phyloP scores from a whole-genome alignment of 92 coral and sea anemone genomes.

The Parazoanthus atlanticus region DNA sequence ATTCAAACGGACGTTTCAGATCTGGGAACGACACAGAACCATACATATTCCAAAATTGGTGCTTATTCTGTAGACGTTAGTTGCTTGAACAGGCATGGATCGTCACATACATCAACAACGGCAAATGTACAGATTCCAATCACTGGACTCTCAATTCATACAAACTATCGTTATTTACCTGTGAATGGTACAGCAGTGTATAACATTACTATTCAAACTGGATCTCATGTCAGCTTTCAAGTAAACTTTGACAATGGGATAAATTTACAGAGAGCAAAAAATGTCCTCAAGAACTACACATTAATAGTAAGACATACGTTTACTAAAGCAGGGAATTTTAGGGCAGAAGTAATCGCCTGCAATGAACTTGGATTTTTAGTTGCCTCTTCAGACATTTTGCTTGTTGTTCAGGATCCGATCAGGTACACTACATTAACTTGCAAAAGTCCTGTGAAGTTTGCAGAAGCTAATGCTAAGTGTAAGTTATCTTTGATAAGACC shows the following conservation, averaged over 20 bases:
- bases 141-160: conserved; percentile 35
- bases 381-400: neutral
- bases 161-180: neutral
- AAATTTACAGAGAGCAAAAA: neutral
- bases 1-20: conserved; percentile 54
- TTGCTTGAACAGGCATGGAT: conserved; percentile 42
- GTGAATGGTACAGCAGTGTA: conserved; percentile 31
- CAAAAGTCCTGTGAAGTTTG: conserved; percentile 48
- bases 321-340: conserved; percentile 39
- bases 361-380: conserved; percentile 42
- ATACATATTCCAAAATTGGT: conserved; percentile 45
- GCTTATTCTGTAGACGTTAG: conserved; percentile 32
- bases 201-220: conserved; percentile 34
- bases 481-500: neutral
- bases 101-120: neutral
- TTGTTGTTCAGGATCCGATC: conserved; percentile 56
- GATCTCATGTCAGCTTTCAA: conserved; percentile 45
- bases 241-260: conserved; percentile 42
- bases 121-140: conserved; percentile 53
- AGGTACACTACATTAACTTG: conserved; percentile 33
- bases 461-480: conserved; percentile 31
- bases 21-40: conserved; percentile 25
- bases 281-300: neutral
- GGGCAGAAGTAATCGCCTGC: conserved; percentile 27
- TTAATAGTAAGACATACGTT: conserved; percentile 23